Evolutionary conservation across 2,888 invertebrate species (phyloP), one percentile per base, ranked within the genome.

Genomic region (Leuctra nigra): DNA sequence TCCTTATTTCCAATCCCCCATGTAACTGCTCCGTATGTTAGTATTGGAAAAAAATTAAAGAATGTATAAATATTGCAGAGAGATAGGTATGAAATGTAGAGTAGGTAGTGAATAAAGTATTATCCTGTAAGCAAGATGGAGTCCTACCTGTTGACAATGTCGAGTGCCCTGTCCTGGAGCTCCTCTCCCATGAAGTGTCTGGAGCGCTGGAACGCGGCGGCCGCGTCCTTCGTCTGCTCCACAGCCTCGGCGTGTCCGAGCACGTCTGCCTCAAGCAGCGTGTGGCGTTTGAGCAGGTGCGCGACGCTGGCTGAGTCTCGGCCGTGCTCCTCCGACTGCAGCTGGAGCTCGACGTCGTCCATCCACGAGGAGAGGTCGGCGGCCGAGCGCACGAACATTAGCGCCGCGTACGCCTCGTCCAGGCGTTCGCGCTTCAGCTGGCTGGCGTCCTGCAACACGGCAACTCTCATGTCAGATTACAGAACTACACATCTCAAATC

Each of bases 311-410:
- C 83, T 61, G 97, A 74, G 72, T 97, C 96, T 68, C 89, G 90
- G 57, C 96, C 61, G 64, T 84, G 83, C 68, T 89, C 88, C 64
- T 83, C 83, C 0, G 85, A 84, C 62, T 81, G 79, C 38, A 91
- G 71, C 63, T 89, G 88, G 14, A 77, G 76, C 71, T 93, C 92
- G 0, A 86, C 78, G 57, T 95, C 95, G 65, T 92, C 92, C 72
- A 96, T 85, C 96, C 97, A 98, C 13, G 83, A 77, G 65, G 91
- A 89, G 68, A 97, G 86, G 73, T 98, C 97, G 66, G 96, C 96
- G 55, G 97, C 74, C 1, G 88, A 89, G 4, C 96, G 81, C 63
- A 87, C 85, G 70, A 92, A 95, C 46, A 91, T 78, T 13, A 94
- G 72, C 0, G 94, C 95, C 71, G 68, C 91, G 72, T 94, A 90